Conservation (phyloP, 2,888 invertebrate species). For the Callyntrura sp. region DNA sequence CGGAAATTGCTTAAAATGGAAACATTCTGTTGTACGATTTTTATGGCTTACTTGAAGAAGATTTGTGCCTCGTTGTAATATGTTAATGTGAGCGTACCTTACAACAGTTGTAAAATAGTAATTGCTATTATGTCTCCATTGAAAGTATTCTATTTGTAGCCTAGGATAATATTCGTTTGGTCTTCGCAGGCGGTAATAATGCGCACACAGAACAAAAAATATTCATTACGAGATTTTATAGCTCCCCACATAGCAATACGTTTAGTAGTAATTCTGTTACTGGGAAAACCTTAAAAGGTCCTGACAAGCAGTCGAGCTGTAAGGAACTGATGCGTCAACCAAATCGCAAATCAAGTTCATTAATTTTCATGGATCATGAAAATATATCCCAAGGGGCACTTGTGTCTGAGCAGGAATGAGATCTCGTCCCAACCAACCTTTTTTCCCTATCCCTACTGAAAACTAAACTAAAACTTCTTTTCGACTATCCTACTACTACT, state of each 20-base stretch:
- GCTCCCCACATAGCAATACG: slow-evolving; percentile 65
- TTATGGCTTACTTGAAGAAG: slow-evolving; percentile 11
- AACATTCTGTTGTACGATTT: slow-evolving; percentile 27
- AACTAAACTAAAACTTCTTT: slow-evolving; percentile 5
- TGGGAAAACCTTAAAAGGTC: slow-evolving; percentile 69
- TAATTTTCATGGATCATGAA: slow-evolving; percentile 80
- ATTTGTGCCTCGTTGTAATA: slow-evolving; percentile 4
- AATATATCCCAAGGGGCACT: slow-evolving; percentile 74
- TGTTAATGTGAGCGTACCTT: slow-evolving; percentile 38
- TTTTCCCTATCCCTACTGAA: not conserved
- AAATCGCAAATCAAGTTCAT: slow-evolving; percentile 79
- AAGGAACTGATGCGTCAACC: slow-evolving; percentile 75
- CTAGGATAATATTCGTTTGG: not conserved
- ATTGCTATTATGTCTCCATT: slow-evolving; percentile 26
- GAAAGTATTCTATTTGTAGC: slow-evolving; percentile 39
- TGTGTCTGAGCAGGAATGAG: slow-evolving; percentile 32
- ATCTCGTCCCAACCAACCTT: slow-evolving; percentile 46
- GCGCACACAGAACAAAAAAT: slow-evolving; percentile 18
- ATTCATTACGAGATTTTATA: slow-evolving; percentile 74
- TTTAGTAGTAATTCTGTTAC: slow-evolving; percentile 50
- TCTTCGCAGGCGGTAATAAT: not conserved
- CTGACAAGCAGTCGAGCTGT: slow-evolving; percentile 63
- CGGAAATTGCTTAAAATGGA: slow-evolving; percentile 12
- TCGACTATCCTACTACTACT: too few species aligned
- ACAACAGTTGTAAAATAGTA: slow-evolving; percentile 55